These are phyloP conservation scores for Poecilia gillii DNA, from an alignment of 2,797 vertebrate genomes.

Conservation along the genomic window DNA sequence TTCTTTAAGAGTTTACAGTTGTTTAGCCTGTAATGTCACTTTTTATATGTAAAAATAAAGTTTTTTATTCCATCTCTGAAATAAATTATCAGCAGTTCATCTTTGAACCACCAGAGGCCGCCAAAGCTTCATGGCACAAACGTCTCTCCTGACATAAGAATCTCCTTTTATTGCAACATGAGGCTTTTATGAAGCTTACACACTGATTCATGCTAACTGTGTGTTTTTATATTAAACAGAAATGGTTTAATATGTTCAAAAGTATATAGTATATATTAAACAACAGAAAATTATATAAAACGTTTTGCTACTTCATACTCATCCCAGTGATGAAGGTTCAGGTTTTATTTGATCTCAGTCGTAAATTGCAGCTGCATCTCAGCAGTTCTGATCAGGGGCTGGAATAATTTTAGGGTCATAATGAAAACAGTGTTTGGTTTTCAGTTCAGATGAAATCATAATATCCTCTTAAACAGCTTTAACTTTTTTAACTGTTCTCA, in stretches of 20 bases:
- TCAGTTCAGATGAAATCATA: neutral
- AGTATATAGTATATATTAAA: no score
- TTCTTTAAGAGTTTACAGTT: neutral
- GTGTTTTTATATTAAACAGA: neutral
- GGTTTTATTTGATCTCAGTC: no score
- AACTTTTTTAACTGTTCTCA: neutral
- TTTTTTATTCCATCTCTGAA: neutral
- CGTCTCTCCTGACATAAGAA: neutral
- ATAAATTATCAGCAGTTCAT: neutral
- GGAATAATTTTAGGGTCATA: neutral
- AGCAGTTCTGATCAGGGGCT: neutral
- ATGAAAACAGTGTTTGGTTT: neutral
- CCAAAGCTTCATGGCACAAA: neutral
- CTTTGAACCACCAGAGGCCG: constrained; percentile 1
- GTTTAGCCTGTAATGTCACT: neutral
- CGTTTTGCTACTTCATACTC: no score
- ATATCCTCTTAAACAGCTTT: neutral
- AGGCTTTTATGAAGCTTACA: neutral
- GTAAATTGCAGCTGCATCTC: no score
- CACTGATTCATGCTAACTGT: neutral
- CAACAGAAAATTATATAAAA: no score
- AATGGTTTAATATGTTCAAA: no score
- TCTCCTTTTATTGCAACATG: neutral
- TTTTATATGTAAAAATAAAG: neutral
- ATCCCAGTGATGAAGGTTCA: no score